A percentile compares a stretch with the other conserved stretches of the same genome.
Conservation (phyloP, 2,888 invertebrate species). For the Lasioglossum malachurum region DNA sequence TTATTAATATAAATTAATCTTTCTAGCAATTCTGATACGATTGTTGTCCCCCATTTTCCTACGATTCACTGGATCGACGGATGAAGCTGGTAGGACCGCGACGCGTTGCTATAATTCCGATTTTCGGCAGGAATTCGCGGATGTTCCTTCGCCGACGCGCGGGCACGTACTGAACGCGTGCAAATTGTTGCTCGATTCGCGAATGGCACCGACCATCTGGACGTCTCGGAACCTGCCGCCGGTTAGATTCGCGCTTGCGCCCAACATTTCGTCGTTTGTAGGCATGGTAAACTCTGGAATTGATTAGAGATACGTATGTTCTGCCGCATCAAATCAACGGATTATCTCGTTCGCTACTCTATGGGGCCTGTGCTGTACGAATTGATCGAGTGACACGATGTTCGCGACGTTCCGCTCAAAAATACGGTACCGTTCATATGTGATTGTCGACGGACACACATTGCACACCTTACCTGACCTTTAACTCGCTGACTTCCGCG, state of each 20-base stretch:
- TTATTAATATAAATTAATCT: no score
- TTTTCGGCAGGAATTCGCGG: not conserved
- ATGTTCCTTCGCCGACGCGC: conserved; percentile 42
- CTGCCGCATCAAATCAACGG: not conserved
- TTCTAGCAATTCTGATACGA: not conserved
- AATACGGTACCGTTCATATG: not conserved
- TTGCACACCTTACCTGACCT: not conserved
- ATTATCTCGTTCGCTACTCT: not conserved
- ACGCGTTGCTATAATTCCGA: conserved; percentile 1
- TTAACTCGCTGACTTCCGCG: not conserved
- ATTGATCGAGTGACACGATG: not conserved
- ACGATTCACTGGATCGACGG: not conserved
- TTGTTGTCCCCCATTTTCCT: not conserved
- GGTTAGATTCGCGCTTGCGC: conserved; percentile 63
- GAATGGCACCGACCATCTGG: conserved; percentile 49
- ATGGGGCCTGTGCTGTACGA: not conserved
- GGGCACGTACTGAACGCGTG: conserved; percentile 45
- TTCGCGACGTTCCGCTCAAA: no score
- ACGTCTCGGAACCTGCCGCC: conserved; percentile 37
- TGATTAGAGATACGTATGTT: not conserved
- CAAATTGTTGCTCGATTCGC: conserved; percentile 49
- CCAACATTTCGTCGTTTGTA: conserved; percentile 24
- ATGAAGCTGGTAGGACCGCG: not conserved
- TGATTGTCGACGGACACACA: not conserved
- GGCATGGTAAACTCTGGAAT: not conserved